Conservation (phyloP, 2,888 invertebrate genomes). For the Yponomeuta evonymella region DNA sequence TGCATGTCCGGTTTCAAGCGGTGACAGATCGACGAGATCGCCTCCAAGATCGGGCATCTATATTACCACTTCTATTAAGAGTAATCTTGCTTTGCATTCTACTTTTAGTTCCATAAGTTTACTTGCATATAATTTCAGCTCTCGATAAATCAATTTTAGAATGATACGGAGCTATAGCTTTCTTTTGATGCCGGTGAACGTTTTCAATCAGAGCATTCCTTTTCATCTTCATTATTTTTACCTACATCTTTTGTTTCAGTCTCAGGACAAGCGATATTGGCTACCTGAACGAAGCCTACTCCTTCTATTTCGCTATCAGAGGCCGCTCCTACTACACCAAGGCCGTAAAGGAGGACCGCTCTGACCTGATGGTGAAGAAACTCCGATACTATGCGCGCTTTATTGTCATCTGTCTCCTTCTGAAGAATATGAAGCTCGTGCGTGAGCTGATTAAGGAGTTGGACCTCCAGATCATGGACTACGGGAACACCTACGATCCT, state of each 20-base stretch:
- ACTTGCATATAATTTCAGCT: too few species aligned
- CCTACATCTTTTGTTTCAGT: slow-evolving; percentile 68
- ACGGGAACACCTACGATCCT: slow-evolving; percentile 96
- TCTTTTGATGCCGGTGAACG: too few species aligned
- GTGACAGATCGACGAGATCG: too few species aligned
- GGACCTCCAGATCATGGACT: slow-evolving; percentile 95
- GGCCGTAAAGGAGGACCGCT: slow-evolving; percentile 94
- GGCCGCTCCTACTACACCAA: slow-evolving; percentile 95
- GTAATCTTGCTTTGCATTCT: too few species aligned
- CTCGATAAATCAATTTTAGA: too few species aligned
- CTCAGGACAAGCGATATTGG: slow-evolving; percentile 97
- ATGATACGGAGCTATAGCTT: too few species aligned
- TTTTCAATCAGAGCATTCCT: too few species aligned
- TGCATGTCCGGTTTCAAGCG: too few species aligned
- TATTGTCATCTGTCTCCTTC: slow-evolving; percentile 95
- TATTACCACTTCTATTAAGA: too few species aligned
- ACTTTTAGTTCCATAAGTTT: too few species aligned
- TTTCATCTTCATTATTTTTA: background rate
- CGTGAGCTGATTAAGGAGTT: slow-evolving; percentile 93
- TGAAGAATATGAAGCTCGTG: slow-evolving; percentile 95
- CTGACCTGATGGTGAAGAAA: slow-evolving; percentile 98
- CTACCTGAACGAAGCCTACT: slow-evolving; percentile 96
- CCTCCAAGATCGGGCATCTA: too few species aligned
- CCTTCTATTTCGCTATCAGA: slow-evolving; percentile 96
- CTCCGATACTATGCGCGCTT: slow-evolving; percentile 95